Evolutionary conservation across 1,140 invertebrate genomes (phyloP), one percentile per base, ranked within the genome.

Genomic region (Halyomorpha halys): DNA sequence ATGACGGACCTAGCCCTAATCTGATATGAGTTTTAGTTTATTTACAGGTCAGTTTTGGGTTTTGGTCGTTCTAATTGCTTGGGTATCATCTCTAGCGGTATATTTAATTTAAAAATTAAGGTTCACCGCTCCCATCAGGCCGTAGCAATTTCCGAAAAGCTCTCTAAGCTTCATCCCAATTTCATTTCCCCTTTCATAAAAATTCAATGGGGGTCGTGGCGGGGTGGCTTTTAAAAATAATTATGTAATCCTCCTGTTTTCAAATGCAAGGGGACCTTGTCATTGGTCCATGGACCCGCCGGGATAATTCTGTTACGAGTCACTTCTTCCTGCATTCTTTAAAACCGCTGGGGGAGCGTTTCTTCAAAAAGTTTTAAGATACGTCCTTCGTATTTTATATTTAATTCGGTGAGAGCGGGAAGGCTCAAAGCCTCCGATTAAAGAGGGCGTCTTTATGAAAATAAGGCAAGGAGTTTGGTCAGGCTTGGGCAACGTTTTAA

Each of bases 221-320:
- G 49, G 62, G 62, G 45, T 44, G 39, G 59, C 59, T 60, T 60
- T 60, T 60, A 60, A 60, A 60, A 60, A 60, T 60, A 60, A 60
- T 60, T 60, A 60, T 44, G 39, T 60, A 60, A 60, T 60, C 59
- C 19, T 13, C 18, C 59, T 60, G 30, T 60, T 60, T 60, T 44
- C 3, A 60, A 60, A 60, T 60, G n/a, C 44, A 60, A 30, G 34
- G 39, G 39, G 59, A 14, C 54, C 23, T 21, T 23, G 16, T 23
- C 54, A 18, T 23, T 23, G 25, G n/a, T 49, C 47, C 47, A 5
- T 21, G 47, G n/a, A 49, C n/a, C 6, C 47, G 9, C 11, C 47
- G 3, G n/a, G 21, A 49, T 49, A 18, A 18, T 49, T 18, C 21
- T 49, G 21, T 18, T 18, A 21, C 47, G 47, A 49, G n/a, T 21